Conservation (phyloP, 35 echinoderm and acorn worm species). For the Acanthaster planci region DNA sequence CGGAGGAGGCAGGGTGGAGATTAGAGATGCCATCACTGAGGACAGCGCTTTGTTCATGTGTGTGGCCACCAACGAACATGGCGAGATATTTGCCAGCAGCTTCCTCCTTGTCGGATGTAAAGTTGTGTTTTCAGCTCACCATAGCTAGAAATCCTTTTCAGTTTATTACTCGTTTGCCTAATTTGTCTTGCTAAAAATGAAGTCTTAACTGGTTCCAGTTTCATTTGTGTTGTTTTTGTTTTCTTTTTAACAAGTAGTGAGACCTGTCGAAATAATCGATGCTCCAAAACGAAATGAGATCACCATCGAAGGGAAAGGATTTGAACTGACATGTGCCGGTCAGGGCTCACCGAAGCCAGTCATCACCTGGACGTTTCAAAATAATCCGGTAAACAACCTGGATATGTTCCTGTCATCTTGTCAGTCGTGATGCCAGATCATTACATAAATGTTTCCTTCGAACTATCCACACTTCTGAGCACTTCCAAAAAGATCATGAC, state of each 20-base stretch:
- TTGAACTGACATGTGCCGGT: slow-evolving; percentile 8
- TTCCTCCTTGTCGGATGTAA: slow-evolving; percentile 11
- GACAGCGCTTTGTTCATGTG: slow-evolving; percentile 61
- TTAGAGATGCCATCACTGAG: slow-evolving; percentile 16
- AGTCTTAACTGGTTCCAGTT: background rate
- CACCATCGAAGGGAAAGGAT: background rate
- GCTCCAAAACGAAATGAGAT: background rate
- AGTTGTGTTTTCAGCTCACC: background rate
- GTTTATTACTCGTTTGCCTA: background rate
- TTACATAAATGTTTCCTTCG: no score
- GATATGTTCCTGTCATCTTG: no score
- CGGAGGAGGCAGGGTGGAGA: background rate
- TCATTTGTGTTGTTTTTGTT: background rate
- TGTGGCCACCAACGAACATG: slow-evolving; percentile 42
- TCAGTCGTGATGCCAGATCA: no score
- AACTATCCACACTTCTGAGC: no score
- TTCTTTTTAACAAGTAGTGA: slow-evolving; percentile 29
- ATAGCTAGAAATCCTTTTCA: background rate
- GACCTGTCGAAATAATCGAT: slow-evolving; percentile 31
- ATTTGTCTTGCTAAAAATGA: background rate
- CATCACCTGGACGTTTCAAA: slow-evolving; percentile 38
- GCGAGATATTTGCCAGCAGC: slow-evolving; percentile 18
- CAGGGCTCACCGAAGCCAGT: slow-evolving; percentile 40
- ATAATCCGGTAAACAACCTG: background rate
- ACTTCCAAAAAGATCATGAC: no score